Evolutionary conservation across 2,888 invertebrate species (phyloP).

Genomic region (Sisyra terminalis): DNA sequence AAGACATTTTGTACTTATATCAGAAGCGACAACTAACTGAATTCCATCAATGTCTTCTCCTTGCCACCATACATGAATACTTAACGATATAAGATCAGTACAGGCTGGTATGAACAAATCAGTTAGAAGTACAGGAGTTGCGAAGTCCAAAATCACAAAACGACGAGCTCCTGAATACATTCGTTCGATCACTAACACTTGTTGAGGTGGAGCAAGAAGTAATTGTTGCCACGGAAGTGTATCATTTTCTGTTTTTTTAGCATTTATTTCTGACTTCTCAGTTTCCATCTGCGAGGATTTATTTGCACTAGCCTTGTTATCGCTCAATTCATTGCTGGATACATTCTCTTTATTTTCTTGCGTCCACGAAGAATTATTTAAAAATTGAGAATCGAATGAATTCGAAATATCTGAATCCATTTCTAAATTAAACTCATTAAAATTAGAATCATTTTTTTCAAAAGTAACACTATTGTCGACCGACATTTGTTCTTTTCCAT

Average conservation of each 20-base stretch:
- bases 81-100: conserved; percentile 65
- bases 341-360: no score
- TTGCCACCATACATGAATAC: conserved; percentile 79
- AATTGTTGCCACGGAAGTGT: conserved; percentile 59
- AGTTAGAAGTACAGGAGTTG: conserved; percentile 68
- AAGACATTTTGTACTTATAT: conserved; percentile 74
- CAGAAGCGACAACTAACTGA: conserved; percentile 68
- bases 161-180: conserved; percentile 90
- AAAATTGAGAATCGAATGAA: no score
- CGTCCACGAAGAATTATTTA: no score
- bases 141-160: conserved; percentile 84
- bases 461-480: no score
- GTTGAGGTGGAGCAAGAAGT: conserved; percentile 64
- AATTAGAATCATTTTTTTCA: no score
- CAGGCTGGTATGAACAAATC: conserved; percentile 72
- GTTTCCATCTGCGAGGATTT: no score
- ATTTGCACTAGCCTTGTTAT: no score
- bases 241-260: conserved; percentile 12
- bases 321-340: no score
- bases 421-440: no score
- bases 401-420: no score
- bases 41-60: conserved; percentile 76
- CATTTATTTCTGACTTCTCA: no score
- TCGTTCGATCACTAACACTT: conserved; percentile 70
- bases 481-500: no score